Percentiles rank a stretch among this genome's conserved stretches.
These are phyloP conservation scores for Stenichneumon culpator DNA, from an alignment of 2,888 invertebrate species.

Conservation along the genomic window DNA sequence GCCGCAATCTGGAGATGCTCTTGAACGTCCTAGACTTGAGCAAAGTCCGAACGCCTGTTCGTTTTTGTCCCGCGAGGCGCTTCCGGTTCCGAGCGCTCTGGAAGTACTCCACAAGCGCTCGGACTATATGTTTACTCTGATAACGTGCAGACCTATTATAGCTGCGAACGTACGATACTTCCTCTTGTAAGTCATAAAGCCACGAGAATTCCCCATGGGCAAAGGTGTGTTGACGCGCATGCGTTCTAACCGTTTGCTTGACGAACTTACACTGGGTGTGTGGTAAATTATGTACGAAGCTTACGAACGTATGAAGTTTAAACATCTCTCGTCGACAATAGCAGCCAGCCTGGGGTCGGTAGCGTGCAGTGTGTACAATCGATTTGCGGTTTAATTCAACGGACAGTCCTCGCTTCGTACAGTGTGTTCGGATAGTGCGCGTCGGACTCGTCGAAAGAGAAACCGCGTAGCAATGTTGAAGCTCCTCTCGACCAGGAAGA, in stretches of 20 bases:
- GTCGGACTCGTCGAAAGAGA: conserved; percentile 40
- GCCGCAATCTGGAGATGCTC: no score
- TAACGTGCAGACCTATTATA: neutral
- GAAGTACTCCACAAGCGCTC: no score
- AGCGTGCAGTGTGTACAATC: conserved; percentile 13
- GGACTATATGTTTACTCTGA: no score
- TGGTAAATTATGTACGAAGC: conserved; percentile 24
- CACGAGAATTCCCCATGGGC: neutral
- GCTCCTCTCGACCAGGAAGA: conserved; percentile 31
- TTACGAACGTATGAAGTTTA: conserved; percentile 47
- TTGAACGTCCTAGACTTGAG: no score
- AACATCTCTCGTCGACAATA: neutral
- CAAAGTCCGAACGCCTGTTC: no score
- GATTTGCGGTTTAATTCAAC: conserved; percentile 7
- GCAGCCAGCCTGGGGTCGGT: neutral
- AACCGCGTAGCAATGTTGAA: conserved; percentile 38
- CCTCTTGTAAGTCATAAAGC: neutral
- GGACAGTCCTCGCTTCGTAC: conserved; percentile 22
- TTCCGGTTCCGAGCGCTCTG: no score
- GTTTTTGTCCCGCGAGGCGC: no score
- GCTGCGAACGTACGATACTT: neutral
- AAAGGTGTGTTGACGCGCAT: neutral
- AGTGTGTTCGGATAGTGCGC: conserved; percentile 1
- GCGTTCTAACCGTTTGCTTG: neutral
- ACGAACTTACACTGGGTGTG: conserved; percentile 24